Conservation (phyloP, 2,888 invertebrate genomes). For the Caenorhabditis sp. region DNA sequence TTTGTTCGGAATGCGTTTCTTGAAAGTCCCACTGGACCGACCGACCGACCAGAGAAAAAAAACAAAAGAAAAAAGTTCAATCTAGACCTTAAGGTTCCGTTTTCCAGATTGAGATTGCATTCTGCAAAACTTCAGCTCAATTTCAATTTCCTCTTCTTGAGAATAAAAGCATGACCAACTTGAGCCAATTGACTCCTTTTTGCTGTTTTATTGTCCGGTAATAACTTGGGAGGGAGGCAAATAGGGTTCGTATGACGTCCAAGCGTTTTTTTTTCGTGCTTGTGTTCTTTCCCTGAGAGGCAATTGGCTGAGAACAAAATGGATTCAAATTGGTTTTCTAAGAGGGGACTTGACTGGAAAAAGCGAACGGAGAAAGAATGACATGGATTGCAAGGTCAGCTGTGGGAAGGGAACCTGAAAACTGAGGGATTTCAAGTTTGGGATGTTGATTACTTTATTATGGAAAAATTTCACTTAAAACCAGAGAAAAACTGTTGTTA, state of each 20-base stretch:
- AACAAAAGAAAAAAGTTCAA: too few species aligned
- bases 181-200: not conserved
- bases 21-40: not conserved
- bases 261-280: slow-evolving; percentile 19
- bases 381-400: slow-evolving; percentile 15
- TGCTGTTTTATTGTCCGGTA: slow-evolving; percentile 14
- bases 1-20: not conserved
- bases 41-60: too few species aligned
- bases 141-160: not conserved
- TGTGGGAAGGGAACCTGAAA: not conserved
- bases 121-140: not conserved
- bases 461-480: too few species aligned
- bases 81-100: too few species aligned
- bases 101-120: not conserved
- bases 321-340: slow-evolving; percentile 31
- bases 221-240: slow-evolving; percentile 15
- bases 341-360: slow-evolving; percentile 6
- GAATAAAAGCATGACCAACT: not conserved
- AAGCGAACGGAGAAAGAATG: not conserved
- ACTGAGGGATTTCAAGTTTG: not conserved
- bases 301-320: slow-evolving; percentile 24
- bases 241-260: slow-evolving; percentile 40
- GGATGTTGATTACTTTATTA: too few species aligned
- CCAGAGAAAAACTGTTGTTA: not conserved
- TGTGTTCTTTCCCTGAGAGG: not conserved